A percentile compares a stretch with the other conserved stretches of the same genome.
Evolutionary conservation across 2,113 vertebrate genomes (phyloP).

Genomic region (Ancistrus triradiatus): DNA sequence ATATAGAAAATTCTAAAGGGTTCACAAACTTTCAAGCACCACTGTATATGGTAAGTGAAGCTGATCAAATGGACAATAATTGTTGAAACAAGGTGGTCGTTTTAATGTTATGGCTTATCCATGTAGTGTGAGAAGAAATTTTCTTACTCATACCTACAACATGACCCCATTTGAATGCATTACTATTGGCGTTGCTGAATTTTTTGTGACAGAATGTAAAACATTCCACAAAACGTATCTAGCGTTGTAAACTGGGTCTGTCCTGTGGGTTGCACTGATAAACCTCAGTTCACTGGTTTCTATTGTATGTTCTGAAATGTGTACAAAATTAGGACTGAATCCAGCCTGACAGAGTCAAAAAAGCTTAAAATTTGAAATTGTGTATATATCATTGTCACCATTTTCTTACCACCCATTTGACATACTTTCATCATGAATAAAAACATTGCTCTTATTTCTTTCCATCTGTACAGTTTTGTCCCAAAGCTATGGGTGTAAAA

Average conservation of each 20-base stretch:
- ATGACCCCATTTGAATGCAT: too few relatives aligned
- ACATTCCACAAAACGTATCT: constrained; percentile 74
- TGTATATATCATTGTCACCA: constrained; percentile 83
- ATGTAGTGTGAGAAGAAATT: too few relatives aligned
- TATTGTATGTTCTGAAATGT: constrained; percentile 62
- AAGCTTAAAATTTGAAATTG: constrained; percentile 71
- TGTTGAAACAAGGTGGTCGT: too few relatives aligned
- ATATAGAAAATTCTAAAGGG: too few relatives aligned
- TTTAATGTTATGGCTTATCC: too few relatives aligned
- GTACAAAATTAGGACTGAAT: constrained; percentile 54
- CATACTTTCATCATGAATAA: constrained; percentile 59
- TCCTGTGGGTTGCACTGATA: constrained; percentile 86
- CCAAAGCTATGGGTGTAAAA: too few relatives aligned
- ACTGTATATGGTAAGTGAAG: too few relatives aligned
- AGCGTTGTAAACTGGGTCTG: constrained; percentile 59
- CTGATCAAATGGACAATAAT: too few relatives aligned
- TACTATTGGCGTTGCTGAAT: too few relatives aligned
- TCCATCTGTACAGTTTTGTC: constrained; percentile 35
- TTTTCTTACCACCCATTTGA: constrained; percentile 78
- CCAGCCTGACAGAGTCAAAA: constrained; percentile 73
- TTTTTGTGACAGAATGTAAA: too few relatives aligned
- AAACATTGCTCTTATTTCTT: constrained; percentile 50
- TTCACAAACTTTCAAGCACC: too few relatives aligned
- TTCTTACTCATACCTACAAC: too few relatives aligned
- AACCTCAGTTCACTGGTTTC: constrained; percentile 54